phyloP scores from a whole-genome alignment of 2,113 vertebrate species.

The Salvelinus sp. region DNA sequence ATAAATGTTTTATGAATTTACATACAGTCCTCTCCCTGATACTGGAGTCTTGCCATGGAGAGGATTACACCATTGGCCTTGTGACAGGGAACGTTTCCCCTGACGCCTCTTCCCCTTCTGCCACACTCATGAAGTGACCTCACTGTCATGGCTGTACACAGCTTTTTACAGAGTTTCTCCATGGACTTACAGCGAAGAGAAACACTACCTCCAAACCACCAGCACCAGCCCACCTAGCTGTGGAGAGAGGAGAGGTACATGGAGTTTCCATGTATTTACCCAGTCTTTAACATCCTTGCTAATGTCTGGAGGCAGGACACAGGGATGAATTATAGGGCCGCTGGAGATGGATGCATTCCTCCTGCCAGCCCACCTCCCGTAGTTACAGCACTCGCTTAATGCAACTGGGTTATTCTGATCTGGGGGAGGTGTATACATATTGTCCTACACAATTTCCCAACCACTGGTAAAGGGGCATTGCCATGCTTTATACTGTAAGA shows the following conservation, averaged over 20 bases:
- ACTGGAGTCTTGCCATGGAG: background rate
- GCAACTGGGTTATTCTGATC: too few relatives aligned
- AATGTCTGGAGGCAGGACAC: background rate
- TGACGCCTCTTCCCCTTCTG: background rate
- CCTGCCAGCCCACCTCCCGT: background rate
- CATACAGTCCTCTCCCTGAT: background rate
- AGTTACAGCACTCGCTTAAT: too few relatives aligned
- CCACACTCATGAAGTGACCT: background rate
- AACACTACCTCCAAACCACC: too few relatives aligned
- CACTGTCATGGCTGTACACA: background rate
- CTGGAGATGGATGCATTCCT: background rate
- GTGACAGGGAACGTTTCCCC: background rate
- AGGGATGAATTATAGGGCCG: slow-evolving; percentile 13
- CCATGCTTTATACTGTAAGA: background rate
- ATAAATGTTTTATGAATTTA: too few relatives aligned
- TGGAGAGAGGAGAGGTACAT: too few relatives aligned
- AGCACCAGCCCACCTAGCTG: too few relatives aligned
- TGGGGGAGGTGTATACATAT: too few relatives aligned
- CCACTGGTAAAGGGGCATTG: too few relatives aligned
- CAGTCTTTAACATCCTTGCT: background rate
- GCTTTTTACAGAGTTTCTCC: too few relatives aligned
- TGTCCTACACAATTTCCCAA: too few relatives aligned
- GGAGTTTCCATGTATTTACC: too few relatives aligned
- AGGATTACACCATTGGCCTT: background rate
- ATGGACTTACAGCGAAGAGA: too few relatives aligned